Evolutionary conservation across 2,113 vertebrate species (phyloP), one percentile per base, ranked within the genome.

Genomic region (Myotis brandtii): DNA sequence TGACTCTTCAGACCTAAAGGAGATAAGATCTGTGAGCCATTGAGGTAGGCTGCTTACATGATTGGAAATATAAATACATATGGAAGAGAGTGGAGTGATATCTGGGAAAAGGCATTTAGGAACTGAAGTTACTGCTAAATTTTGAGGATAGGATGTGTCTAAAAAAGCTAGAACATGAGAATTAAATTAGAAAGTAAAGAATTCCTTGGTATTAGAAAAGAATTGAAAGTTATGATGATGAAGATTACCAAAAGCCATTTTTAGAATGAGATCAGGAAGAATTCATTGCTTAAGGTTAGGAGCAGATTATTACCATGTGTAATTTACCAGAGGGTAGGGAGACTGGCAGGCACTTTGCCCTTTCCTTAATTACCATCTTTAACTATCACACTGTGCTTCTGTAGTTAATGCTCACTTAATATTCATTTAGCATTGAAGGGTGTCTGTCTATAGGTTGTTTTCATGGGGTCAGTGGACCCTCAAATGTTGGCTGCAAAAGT

Each of bases 241-340:
- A 93, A 89, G 72, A 62, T 72, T 34, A 83, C 27, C 62, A 56
- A 56, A 88, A 90, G 73, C 46, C n/a, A 56, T 59, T 96, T 95
- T 89, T 72, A 89, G 80, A 80, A 89, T 70, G 76, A 96, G n/a
- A n/a, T 52, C 64, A 67, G 37, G 37, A 84, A 92, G 62, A 81
- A 66, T 69, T 95, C 9, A 72, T 40, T 77, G 27, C 30, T 56
- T 7, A 54, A 85, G 34, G 50, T 93, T 91, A 76, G 50, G 43
- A 77, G 46, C 76, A 89, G 73, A 64, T 83, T 81, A 34, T 93
- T 93, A 80, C 30, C 11, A 1, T 48, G 79, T 52, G 50, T 52
- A 64, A 18, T 89, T 85, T 89, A 34, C 86, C 46, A 83, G 80
- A 73, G 43, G 40, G 34, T 83, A 88, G 86, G 86, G 43, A 83